Evolutionary conservation across 2,888 invertebrate genomes (phyloP), one percentile per base, ranked within the genome.

Genomic region (Bellardia pandia): DNA sequence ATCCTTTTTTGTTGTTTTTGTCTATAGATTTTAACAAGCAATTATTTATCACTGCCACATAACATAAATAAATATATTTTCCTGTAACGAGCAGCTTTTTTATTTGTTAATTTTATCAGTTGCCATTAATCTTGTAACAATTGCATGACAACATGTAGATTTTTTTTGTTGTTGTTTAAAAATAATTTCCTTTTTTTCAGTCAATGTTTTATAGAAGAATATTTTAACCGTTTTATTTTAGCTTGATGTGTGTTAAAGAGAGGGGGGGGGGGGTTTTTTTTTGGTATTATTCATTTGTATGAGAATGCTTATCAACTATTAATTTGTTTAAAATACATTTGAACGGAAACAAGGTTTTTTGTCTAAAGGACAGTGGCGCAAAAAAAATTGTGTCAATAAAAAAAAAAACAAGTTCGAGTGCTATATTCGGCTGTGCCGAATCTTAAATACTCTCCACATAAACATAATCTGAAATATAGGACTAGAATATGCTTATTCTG

Each of bases 111-210:
- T 78, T 60, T 78, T 82, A 77, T 80, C 81, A 64, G 76, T 48
- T 78, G 72, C 78, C 77, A 87, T 87, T 87, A 87, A 85, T 87
- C 87, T 87, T 81, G 87, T 69, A 85, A 81, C 85, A 87, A 85
- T 87, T 87, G 81, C 87, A 87, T 78, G 85, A 69, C 78, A 80
- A 83, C 77, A 83, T 77, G 53, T 33, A 64, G 60, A 30, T 68
- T 66, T 16, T 45, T 60, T 51, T 23, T 23, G 1, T 23, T 23
- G 1, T 23, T 30, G 0, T 48, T 56, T 13, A 6, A 79, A 40
- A 51, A 48, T 42, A 66, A 33, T 40, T 30, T 66, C 30, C 30
- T 45, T 72, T 80, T 53, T 64, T 33, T 7, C 33, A 3, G 0
- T 23, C 23, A 23, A 23, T n/a, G 5, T 51, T 14, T 8, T 62